Conservation (phyloP, 2,797 vertebrate genomes). For the Bucorvus abyssinicus region DNA sequence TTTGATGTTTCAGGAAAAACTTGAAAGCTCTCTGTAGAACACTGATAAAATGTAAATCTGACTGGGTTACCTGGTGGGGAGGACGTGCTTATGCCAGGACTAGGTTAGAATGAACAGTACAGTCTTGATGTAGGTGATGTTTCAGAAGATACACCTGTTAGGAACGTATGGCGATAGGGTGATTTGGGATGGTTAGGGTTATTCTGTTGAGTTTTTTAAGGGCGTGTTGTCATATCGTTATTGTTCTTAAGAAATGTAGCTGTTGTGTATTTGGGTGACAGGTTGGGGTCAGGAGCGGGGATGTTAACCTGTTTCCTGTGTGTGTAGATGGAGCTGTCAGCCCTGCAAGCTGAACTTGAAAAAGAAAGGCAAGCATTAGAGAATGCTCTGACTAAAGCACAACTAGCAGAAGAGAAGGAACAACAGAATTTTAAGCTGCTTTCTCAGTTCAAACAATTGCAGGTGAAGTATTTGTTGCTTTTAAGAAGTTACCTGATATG, state of each 20-base stretch:
- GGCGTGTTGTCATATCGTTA: neutral
- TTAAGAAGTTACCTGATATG: neutral
- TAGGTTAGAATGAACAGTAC: neutral
- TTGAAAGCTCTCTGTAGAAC: neutral
- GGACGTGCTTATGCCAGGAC: neutral
- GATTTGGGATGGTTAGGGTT: neutral
- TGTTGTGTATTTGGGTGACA: neutral
- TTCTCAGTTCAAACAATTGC: slow-evolving; percentile 74
- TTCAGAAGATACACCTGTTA: neutral
- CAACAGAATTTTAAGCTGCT: slow-evolving; percentile 74
- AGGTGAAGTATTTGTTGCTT: slow-evolving; percentile 71
- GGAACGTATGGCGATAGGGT: neutral
- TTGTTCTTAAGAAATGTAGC: neutral
- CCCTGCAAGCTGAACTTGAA: slow-evolving; percentile 79
- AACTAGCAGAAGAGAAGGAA: slow-evolving; percentile 76
- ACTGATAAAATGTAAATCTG: neutral
- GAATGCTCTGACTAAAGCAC: slow-evolving; percentile 73
- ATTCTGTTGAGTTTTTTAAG: neutral
- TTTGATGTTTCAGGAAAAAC: neutral
- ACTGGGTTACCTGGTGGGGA: neutral
- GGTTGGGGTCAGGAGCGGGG: neutral
- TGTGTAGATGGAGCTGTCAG: slow-evolving; percentile 78
- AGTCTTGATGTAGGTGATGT: neutral
- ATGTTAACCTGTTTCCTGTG: neutral
- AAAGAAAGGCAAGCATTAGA: slow-evolving; percentile 80